Evolutionary conservation across 2,113 vertebrate species (phyloP).

Genomic region (Gadus chalcogrammus): DNA sequence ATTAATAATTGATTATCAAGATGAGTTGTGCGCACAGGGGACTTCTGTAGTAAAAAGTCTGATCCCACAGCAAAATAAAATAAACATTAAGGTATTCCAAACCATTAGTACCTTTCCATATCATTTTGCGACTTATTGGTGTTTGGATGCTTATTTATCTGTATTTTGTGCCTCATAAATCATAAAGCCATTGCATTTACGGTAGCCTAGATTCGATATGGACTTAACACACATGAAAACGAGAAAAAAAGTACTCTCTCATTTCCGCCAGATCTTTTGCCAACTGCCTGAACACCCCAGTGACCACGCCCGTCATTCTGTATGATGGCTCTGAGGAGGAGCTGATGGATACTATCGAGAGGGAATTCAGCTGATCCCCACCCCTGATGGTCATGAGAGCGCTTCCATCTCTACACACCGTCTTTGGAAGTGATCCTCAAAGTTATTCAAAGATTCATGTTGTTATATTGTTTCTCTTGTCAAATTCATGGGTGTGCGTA

Average conservation of each 20-base stretch:
- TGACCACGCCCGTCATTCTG: slow-evolving; percentile 50
- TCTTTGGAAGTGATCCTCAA: too few species aligned
- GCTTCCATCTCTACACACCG: background rate
- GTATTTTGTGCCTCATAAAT: too few species aligned
- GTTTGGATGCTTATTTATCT: too few species aligned
- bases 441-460: too few species aligned
- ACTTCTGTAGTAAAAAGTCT: slow-evolving; percentile 39
- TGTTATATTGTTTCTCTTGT: too few species aligned
- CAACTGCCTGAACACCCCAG: slow-evolving; percentile 37
- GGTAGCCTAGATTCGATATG: too few species aligned
- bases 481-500: too few species aligned
- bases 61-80: slow-evolving; percentile 34
- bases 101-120: slow-evolving; percentile 34
- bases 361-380: slow-evolving; percentile 66
- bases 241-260: slow-evolving; percentile 2
- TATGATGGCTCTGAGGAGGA: slow-evolving; percentile 74
- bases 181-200: too few species aligned
- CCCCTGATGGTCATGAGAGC: background rate
- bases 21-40: too few species aligned
- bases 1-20: slow-evolving; percentile 53
- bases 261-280: slow-evolving; percentile 46
- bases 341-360: slow-evolving; percentile 76
- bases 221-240: too few species aligned
- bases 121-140: slow-evolving; percentile 3
- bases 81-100: slow-evolving; percentile 47